Conservation (phyloP, 2,888 invertebrate genomes). For the Drosophila paucipuncta region DNA sequence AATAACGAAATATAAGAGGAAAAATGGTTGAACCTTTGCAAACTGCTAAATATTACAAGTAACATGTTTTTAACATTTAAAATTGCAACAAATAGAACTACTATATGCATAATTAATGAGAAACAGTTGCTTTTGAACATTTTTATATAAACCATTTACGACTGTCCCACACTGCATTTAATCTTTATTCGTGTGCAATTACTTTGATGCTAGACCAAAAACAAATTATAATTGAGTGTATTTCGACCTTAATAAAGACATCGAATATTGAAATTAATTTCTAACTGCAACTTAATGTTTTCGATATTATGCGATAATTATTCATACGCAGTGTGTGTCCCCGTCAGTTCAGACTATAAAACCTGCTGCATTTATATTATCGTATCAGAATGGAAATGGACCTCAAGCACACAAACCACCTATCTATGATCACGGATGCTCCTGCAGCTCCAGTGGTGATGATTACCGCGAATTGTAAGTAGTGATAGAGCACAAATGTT, state of each 20-base stretch:
- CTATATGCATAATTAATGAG: background rate
- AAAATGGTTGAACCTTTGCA: background rate
- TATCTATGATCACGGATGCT: background rate
- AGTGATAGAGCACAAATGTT: background rate
- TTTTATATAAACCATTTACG: background rate
- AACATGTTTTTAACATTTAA: background rate
- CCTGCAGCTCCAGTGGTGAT: background rate
- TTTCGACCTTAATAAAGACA: conserved; percentile 17
- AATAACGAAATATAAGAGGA: background rate
- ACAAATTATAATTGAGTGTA: background rate
- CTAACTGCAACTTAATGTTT: background rate
- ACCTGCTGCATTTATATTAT: background rate
- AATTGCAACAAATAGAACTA: background rate
- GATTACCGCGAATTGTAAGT: conserved; percentile 9
- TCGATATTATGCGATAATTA: conserved; percentile 7
- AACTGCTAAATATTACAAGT: background rate
- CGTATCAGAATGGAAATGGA: conserved; percentile 13
- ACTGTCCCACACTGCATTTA: conserved; percentile 6
- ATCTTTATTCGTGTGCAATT: conserved; percentile 18
- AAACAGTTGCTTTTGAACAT: background rate
- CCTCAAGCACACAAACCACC: conserved; percentile 3
- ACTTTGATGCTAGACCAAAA: conserved; percentile 11
- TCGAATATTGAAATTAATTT: background rate
- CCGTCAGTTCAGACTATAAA: conserved; percentile 1
- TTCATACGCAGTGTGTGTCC: background rate